These are phyloP conservation scores for Micrastur ruficollis DNA, from an alignment of 2,797 vertebrate genomes.

Conservation along the genomic window DNA sequence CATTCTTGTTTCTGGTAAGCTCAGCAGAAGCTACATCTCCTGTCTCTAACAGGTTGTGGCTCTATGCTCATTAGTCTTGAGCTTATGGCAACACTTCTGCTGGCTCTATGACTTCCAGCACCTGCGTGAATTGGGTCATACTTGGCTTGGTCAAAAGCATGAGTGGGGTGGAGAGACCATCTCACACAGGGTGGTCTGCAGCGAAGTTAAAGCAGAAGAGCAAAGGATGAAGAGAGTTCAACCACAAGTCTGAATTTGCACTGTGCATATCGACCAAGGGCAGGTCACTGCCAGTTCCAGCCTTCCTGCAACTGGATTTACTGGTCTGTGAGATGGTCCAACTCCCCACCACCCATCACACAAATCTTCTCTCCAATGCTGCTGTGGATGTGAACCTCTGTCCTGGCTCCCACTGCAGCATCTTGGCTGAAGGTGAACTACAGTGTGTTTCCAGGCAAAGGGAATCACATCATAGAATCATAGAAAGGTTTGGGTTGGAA, in stretches of 20 bases:
- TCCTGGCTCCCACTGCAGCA: background rate
- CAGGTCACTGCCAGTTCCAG: background rate
- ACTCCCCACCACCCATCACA: background rate
- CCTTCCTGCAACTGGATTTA: background rate
- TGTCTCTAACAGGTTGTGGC: background rate
- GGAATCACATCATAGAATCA: no score
- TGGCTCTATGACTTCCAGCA: background rate
- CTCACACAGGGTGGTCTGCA: background rate
- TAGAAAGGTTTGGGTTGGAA: no score
- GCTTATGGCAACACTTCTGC: background rate
- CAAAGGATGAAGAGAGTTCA: background rate
- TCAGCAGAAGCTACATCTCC: background rate
- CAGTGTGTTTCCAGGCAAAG: background rate
- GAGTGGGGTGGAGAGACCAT: background rate
- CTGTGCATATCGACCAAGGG: accelerated
- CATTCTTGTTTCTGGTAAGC: background rate
- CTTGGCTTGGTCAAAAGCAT: background rate
- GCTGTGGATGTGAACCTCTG: background rate
- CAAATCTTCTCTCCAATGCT: background rate
- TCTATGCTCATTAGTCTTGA: background rate
- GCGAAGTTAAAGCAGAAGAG: background rate
- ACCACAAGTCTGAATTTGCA: background rate
- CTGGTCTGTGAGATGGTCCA: background rate
- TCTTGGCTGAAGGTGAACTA: background rate
- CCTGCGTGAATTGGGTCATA: accelerated